Percentiles rank a stretch among this genome's conserved stretches.
phyloP scores from a whole-genome alignment of 2,113 vertebrate species.

The Phaethon lepturus region DNA sequence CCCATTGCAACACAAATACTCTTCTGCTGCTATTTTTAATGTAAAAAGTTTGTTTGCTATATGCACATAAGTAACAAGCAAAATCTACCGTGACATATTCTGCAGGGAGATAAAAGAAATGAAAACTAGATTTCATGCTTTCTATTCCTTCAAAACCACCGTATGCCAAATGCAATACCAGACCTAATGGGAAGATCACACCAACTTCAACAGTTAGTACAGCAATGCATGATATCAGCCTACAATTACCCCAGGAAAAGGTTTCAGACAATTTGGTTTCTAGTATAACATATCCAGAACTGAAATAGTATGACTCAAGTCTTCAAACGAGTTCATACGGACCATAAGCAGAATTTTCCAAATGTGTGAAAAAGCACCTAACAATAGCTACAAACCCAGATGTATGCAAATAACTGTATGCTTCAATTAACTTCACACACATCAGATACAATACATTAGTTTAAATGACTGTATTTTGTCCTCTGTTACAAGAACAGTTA shows the following conservation, averaged over 20 bases:
- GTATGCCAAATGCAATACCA: background rate
- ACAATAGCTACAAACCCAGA: background rate
- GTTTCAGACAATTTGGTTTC: background rate
- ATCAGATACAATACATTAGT: background rate
- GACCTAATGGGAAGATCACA: background rate
- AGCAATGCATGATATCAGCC: background rate
- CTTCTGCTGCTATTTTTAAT: background rate
- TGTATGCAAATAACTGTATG: background rate
- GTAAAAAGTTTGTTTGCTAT: background rate
- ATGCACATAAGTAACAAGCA: background rate
- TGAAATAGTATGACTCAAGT: background rate
- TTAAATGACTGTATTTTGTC: background rate
- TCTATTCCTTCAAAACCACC: background rate
- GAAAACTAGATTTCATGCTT: background rate
- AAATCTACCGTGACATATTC: background rate
- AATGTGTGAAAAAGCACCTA: background rate
- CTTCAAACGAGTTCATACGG: background rate
- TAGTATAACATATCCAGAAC: background rate
- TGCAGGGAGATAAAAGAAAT: background rate
- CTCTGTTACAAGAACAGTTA: background rate
- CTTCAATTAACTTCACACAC: background rate
- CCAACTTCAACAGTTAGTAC: background rate
- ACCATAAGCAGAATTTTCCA: background rate
- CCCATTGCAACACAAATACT: background rate
- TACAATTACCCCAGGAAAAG: background rate